A percentile compares a stretch with the other conserved stretches of the same genome.
These are phyloP conservation scores for Acanthaster planci DNA, from an alignment of 35 echinoderm and acorn worm genomes.

Conservation along the genomic window DNA sequence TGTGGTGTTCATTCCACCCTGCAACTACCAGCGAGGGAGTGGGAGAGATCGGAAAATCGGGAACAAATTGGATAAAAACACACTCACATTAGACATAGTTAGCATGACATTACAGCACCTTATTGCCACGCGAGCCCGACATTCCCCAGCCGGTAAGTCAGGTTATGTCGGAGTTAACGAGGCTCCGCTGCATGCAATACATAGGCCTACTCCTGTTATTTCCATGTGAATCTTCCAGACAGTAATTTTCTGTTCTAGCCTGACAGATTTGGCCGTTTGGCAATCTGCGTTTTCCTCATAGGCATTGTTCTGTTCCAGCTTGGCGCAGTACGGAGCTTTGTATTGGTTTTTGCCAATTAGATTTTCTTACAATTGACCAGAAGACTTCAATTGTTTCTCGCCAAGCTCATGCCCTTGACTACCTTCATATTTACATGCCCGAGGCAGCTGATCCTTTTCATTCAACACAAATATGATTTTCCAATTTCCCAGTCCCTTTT, in stretches of 20 bases:
- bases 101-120: conserved; percentile 18
- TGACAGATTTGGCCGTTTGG: neutral
- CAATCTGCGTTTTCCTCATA: neutral
- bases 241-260: too few relatives aligned
- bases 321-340: conserved; percentile 12
- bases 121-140: neutral
- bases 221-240: too few relatives aligned
- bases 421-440: neutral
- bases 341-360: neutral
- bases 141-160: neutral
- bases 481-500: conserved; percentile 16
- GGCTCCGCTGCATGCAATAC: neutral
- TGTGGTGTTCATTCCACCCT: neutral
- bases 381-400: conserved; percentile 16
- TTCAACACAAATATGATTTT: conserved; percentile 21
- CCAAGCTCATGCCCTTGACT: neutral
- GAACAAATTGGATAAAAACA: conserved; percentile 3
- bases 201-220: neutral
- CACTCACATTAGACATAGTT: conserved; percentile 16
- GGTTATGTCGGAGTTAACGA: neutral
- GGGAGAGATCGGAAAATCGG: neutral
- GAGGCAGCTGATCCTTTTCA: conserved; percentile 17
- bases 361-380: conserved; percentile 9
- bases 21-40: neutral
- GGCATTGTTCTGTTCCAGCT: neutral